These are phyloP conservation scores for Drosophila kokeensis DNA, from an alignment of 2,888 invertebrate genomes.

Conservation along the genomic window DNA sequence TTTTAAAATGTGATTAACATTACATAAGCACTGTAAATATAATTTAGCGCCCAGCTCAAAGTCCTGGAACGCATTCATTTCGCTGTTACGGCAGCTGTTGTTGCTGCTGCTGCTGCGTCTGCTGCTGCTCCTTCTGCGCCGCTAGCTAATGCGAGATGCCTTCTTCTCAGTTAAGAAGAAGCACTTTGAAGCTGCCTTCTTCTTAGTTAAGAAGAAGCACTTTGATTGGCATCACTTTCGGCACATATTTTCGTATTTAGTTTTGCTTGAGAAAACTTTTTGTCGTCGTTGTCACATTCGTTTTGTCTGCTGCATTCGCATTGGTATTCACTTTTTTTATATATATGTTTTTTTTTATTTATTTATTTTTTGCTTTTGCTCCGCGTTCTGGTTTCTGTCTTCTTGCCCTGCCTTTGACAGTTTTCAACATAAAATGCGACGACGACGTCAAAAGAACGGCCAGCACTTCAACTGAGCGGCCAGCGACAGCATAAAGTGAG, in stretches of 20 bases:
- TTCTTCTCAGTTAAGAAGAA: slow-evolving; percentile 30
- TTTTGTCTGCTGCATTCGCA: slow-evolving; percentile 76
- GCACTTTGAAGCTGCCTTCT: slow-evolving; percentile 40
- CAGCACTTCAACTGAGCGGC: slow-evolving; percentile 57
- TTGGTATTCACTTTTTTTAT: slow-evolving; percentile 68
- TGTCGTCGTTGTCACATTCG: slow-evolving; percentile 78
- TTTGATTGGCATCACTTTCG: slow-evolving; percentile 63
- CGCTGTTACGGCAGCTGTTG: slow-evolving; percentile 34
- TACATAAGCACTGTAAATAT: slow-evolving; percentile 85
- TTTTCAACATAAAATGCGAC: slow-evolving; percentile 77
- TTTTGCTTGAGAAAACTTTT: slow-evolving; percentile 59
- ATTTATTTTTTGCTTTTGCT: slow-evolving; percentile 50
- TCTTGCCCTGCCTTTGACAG: slow-evolving; percentile 74
- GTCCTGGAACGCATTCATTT: slow-evolving; percentile 82
- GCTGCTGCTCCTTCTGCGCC: slow-evolving; percentile 5
- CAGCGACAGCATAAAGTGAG: slow-evolving; percentile 66
- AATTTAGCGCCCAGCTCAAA: slow-evolving; percentile 83
- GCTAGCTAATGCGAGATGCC: slow-evolving; percentile 8
- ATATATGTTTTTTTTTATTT: slow-evolving; percentile 30
- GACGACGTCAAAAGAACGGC: slow-evolving; percentile 59
- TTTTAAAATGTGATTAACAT: slow-evolving; percentile 29
- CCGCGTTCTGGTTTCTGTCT: slow-evolving; percentile 56
- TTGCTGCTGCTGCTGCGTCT: slow-evolving; percentile 9
- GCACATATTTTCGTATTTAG: slow-evolving; percentile 65
- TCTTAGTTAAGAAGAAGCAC: slow-evolving; percentile 32